Base-by-base conservation (phyloP, 2,797 vertebrate species). In the Fistularia tabacaria region DNA sequence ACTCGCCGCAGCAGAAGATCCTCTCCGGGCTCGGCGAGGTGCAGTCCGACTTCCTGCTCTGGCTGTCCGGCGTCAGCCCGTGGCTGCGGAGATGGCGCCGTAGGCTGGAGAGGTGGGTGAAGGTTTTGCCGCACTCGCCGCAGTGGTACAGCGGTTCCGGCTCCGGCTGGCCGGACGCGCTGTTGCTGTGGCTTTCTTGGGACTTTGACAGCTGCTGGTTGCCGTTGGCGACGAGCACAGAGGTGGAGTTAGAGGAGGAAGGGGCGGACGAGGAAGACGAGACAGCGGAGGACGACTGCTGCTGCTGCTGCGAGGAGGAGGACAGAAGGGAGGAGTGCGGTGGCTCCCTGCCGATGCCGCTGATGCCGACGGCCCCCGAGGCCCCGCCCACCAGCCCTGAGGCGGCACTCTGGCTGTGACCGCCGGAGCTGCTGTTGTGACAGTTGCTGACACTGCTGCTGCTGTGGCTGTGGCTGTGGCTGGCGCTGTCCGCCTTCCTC, bases 101-200 rank as follows among this genome's bases (percentile, higher is more conserved):
- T n/a, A 98, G 92, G 85, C 93, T 96, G 70, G 93, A 95, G 25
- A 95, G 93, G 68, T 98, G 93, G 58, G 93, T 94, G 79, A 97
- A 98, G 55, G 92, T 90, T 66, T 95, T 95, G 3, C 95, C 95
- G 7, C 95, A 98, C 42, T 94, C 91, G 0, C 92, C 92, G 15
- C 95, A 98, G 83, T 94, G 92, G 43, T 94, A 96, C 0, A 94
- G 88, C 6, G 93, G 79, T 51, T 95, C 93, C 10, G 88, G 80
- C 46, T 92, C 91, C 0, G 88, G 64, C 55, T 82, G 89, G 54
- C 86, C 73, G 3, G 89, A 85, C 7, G 82, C 73, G 38, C 69
- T 56, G 1, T 73, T 69, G 12, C 67, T 63, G 59, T 83, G 88
- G 61, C 80, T 81, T 41, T 90, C 90, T 48, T 68, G 70, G 25